Evolutionary conservation across 2,888 invertebrate genomes (phyloP).

Genomic region (Temnothorax unifasciatus): DNA sequence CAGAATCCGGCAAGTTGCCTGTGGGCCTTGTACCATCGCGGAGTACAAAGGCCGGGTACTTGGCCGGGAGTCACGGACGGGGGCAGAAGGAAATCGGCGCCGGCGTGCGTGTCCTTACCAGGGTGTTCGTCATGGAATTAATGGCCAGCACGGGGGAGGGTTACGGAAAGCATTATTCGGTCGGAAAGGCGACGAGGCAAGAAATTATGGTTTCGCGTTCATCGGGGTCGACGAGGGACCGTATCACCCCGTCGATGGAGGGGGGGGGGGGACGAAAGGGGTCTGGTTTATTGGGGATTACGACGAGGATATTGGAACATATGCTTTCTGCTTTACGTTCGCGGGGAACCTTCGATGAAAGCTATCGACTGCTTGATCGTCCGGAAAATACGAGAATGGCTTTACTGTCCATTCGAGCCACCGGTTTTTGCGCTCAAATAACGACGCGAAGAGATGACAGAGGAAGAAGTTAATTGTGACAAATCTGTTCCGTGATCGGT

Average conservation of each 20-base stretch:
- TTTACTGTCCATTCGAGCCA: constrained; percentile 29
- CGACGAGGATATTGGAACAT: constrained; percentile 54
- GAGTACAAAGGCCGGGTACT: constrained; percentile 49
- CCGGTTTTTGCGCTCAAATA: not conserved
- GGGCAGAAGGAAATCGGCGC: constrained; percentile 33
- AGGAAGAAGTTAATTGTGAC: constrained; percentile 28
- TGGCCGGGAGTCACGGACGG: constrained; percentile 30
- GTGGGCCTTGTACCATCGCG: constrained; percentile 41
- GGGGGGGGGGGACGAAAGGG: too few species aligned
- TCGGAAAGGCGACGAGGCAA: constrained; percentile 64
- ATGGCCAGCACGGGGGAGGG: constrained; percentile 49
- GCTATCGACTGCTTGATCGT: constrained; percentile 46
- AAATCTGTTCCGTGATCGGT: constrained; percentile 17
- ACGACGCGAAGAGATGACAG: not conserved
- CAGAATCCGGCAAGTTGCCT: constrained; percentile 50
- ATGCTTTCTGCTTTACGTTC: constrained; percentile 52
- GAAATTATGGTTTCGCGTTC: constrained; percentile 65
- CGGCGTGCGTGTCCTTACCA: constrained; percentile 55
- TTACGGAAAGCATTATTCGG: constrained; percentile 66
- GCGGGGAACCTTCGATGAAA: constrained; percentile 32
- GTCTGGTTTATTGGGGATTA: constrained; percentile 53
- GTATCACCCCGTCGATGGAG: not conserved
- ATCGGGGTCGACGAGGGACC: constrained; percentile 27
- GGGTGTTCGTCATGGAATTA: constrained; percentile 60
- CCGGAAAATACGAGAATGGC: constrained; percentile 49